These are phyloP conservation scores for Lordiphosa andalusiaca DNA, from an alignment of 2,888 invertebrate species.

Conservation along the genomic window DNA sequence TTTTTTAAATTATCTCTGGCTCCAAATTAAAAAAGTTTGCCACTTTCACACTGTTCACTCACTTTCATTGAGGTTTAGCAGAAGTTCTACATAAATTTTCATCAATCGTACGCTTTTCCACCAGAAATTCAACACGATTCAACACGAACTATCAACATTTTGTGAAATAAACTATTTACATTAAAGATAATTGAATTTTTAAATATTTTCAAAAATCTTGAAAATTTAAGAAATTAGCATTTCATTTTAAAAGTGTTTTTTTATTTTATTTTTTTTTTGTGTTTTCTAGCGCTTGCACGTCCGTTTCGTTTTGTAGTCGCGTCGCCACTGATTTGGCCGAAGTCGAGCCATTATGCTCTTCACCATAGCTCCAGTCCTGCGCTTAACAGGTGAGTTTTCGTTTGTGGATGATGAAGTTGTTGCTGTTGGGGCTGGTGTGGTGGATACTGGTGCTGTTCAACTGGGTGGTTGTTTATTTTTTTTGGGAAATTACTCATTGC, in stretches of 20 bases:
- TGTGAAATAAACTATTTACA: slow-evolving; percentile 1
- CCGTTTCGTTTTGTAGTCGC: slow-evolving; percentile 59
- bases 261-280: neutral
- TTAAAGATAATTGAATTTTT: too few species aligned
- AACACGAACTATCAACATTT: neutral
- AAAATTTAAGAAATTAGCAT: too few species aligned
- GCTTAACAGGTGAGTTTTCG: slow-evolving; percentile 66
- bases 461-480: neutral
- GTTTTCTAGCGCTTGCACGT: slow-evolving; percentile 48
- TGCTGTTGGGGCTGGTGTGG: slow-evolving; percentile 6
- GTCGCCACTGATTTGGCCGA: slow-evolving; percentile 58
- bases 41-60: too few species aligned
- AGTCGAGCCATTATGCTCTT: slow-evolving; percentile 32
- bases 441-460: slow-evolving; percentile 4
- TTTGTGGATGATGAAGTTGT: slow-evolving; percentile 28
- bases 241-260: too few species aligned
- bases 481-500: slow-evolving; percentile 51
- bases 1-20: too few species aligned
- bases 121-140: slow-evolving; percentile 37
- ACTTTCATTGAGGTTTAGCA: neutral
- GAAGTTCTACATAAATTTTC: slow-evolving; percentile 1
- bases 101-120: slow-evolving; percentile 2
- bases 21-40: too few species aligned
- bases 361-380: slow-evolving; percentile 62
- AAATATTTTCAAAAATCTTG: neutral